Conservation (phyloP, 2,113 vertebrate genomes). For the Passer montanus region DNA sequence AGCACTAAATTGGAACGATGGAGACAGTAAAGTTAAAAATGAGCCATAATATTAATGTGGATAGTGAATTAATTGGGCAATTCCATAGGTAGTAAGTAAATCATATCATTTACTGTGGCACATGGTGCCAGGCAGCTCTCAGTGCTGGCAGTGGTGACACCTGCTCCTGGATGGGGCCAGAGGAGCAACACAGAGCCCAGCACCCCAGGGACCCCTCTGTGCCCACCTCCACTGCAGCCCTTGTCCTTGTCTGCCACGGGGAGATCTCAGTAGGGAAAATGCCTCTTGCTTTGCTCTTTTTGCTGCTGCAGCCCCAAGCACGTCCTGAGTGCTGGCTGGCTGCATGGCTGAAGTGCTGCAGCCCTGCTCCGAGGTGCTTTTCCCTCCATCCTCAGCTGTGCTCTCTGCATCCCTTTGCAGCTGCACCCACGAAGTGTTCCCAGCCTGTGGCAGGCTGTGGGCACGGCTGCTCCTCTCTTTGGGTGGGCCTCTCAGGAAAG, state of each 20-base stretch:
- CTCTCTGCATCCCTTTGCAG: neutral
- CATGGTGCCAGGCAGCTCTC: rapidly evolving
- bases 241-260: neutral
- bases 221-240: rapidly evolving
- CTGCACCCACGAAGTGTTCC: rapidly evolving
- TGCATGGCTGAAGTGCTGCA: neutral
- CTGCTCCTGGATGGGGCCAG: neutral
- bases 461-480: neutral
- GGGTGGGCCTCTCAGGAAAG: neutral
- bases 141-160: neutral
- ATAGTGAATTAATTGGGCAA: constrained; percentile 64
- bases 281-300: neutral
- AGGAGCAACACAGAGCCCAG: neutral
- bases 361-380: neutral
- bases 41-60: constrained; percentile 65
- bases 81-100: constrained; percentile 61
- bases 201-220: rapidly evolving
- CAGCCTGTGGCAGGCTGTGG: rapidly evolving
- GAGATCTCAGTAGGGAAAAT: neutral
- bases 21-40: constrained; percentile 69
- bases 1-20: constrained; percentile 63
- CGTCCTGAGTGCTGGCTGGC: neutral
- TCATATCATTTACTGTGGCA: neutral
- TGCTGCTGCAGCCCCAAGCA: neutral
- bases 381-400: neutral